Evolutionary conservation across 2,797 vertebrate genomes (phyloP), one percentile per base, ranked within the genome.

Genomic region (Bradypodion ventrale): DNA sequence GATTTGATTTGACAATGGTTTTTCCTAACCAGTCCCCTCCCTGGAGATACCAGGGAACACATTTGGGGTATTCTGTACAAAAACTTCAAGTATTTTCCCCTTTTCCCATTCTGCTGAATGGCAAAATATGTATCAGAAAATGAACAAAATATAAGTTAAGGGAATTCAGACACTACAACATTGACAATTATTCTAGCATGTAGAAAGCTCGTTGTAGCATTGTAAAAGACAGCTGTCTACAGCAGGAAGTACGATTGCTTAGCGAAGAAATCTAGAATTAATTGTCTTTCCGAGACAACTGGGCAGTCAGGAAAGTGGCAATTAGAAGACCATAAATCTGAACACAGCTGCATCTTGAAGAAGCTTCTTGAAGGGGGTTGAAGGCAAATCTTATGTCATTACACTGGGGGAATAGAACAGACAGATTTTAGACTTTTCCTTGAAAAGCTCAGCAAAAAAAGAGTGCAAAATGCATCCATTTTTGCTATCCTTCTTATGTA

Each of bases 321-420:
- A 49, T 63, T 72, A 78, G 66, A 40, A 40, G 32, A 23, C 68
- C 44, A n/a, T 78, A 37, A 73, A 25, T 78, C 56, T 84, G 76
- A 78, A 52, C 59, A 73, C 68, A 73, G 52, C 66, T 72, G 75
- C 42, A 78, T 78, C 56, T 84, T 49, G 32, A 84, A 78, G 75
- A 66, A 69, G 32, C n/a, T 72, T 78, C 40, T 72, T 49, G 32
- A 84, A 78, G 75, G 52, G 44, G 40, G 59, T 42, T n/a, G 29
- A n/a, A 63, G 27, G 56, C 19, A 40, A 49, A 65, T 72, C 37
- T 63, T n/a, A 73, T 40, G 56, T 78, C 42, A 78, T 69, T 27
- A 60, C 66, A 46, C n/a, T 32, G 44, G n/a, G 49, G n/a, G 49
- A 78, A 84, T 1, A 56, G 35, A 37, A 10, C 7, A 21, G 76